Base-by-base conservation (phyloP, 1,140 invertebrate genomes). In the Bradysia coprophila region DNA sequence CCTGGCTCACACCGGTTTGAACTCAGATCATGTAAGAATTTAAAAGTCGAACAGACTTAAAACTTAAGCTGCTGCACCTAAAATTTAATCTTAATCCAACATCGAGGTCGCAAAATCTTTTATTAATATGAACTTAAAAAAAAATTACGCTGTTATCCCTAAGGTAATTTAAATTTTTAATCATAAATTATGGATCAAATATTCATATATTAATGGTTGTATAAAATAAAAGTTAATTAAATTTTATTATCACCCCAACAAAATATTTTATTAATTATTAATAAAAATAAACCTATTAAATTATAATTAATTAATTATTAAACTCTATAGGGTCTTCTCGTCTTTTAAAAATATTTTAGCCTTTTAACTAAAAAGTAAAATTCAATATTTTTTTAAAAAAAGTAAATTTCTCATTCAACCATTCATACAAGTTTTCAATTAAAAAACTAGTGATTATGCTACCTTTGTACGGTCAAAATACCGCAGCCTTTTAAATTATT, bases 1-100 rank as follows among this genome's bases (percentile, higher is more conserved):
- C 71, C 75, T 78, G 73, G 72, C 69, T 77, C 55, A 75, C 72
- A 59, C 71, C 73, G 71, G 68, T 76, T 62, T 76, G 65, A 76
- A 78, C 75, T 78, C 74, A 79, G 69, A 77, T 78, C 73, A 78
- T 76, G 76, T 78, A 77, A 74, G 63, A 69, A 65, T 73, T 76
- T 69, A 75, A 78, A 67, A 66, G 72, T 76, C 73, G 75, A 80
- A 79, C 75, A 80, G 73, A 78, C 72, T 65, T 65, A 71, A 68
- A 61, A 53, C 55, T 62, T 65, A 59, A 72, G 62, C 60, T 64
- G 59, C 65, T 75, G 48, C 69, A 66, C 63, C 62, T n/a, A 63
- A 66, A 63, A 59, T 56, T 71, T 65, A 57, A 67, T 67, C 63
- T 75, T 76, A 78, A 78, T 78, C 72, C 73, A 79, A 80, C 75